Base-by-base conservation (phyloP, 2,113 vertebrate species). In the Tetrax tetrax region DNA sequence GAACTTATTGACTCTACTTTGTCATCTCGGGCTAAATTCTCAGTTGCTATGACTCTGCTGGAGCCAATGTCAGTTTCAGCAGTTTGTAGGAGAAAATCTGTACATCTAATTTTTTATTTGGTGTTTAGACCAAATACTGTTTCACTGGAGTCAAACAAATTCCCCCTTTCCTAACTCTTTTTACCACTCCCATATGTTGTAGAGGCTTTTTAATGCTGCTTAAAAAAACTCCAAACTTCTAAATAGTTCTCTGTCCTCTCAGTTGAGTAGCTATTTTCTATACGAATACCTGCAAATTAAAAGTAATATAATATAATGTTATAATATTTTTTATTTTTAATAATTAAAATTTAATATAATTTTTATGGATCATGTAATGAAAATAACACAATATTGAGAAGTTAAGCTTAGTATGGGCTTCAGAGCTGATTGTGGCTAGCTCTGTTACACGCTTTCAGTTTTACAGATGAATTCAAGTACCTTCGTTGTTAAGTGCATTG, bases 131-230 rank as follows among this genome's bases (percentile, higher is more conserved):
- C 28, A 83, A 90, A 33, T 79, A 41, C 37, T 76, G 24, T 57
- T 78, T 82, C 14, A 53, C 7, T 28, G 18, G 5, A 53, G 12
- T 24, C 7, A 70, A 63, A 17, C 17, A 60, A 35, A 7, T 37
- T 38, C 4, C 3, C 6, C 4, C 3, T 2, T 47, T 80, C 19
- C 11, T 8, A 38, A 45, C 0, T 1, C 4, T 6, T 89, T 83
- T 83, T 64, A 24, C n/a, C 27, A 24, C 10, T 66, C 14, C 3
- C 8, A 6, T 60, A 48, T 77, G 17, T 48, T 63, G 6, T 25
- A 74, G 13, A 37, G 21, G 21, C 5, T 91, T 85, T 69, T 37
- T 41, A 69, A 35, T 35, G 15, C 2, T 71, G 35, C 24, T 29
- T 29, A 11, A 69, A 57, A 64, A n/a, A 27, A 1, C 9, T 22